Evolutionary conservation across 2,888 invertebrate genomes (phyloP).

Genomic region (Mythimna albipuncta): DNA sequence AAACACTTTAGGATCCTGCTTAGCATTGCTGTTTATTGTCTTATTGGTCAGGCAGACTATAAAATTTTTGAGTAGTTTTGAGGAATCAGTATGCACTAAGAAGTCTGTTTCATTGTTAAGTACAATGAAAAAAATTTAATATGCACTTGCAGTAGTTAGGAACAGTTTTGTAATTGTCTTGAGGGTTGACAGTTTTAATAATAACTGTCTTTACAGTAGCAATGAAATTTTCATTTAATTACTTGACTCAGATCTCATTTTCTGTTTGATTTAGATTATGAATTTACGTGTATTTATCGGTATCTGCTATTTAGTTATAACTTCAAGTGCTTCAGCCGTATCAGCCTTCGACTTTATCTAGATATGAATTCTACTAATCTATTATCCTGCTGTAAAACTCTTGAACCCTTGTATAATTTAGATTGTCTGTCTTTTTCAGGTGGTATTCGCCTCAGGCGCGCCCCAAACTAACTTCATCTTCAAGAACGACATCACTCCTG

Average conservation of each 20-base stretch:
- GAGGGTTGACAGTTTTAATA: not conserved
- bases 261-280: no score
- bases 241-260: no score
- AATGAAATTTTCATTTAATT: no score
- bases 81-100: not conserved
- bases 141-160: not conserved
- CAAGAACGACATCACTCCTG: slow-evolving; percentile 84
- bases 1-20: slow-evolving; percentile 57
- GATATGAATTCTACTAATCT: not conserved
- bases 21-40: slow-evolving; percentile 39
- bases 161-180: not conserved
- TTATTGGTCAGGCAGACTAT: slow-evolving; percentile 7
- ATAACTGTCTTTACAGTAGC: no score
- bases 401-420: not conserved
- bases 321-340: no score
- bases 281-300: no score
- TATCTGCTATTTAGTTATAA: no score
- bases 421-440: slow-evolving; percentile 66
- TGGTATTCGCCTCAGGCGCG: slow-evolving; percentile 78
- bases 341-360: no score
- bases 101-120: not conserved
- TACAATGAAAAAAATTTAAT: not conserved
- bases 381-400: not conserved
- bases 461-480: slow-evolving; percentile 73
- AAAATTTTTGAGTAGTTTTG: slow-evolving; percentile 5